A percentile compares a stretch with the other conserved stretches of the same genome.
phyloP scores from a whole-genome alignment of 2,888 invertebrate species.

The Meta bourneti region DNA sequence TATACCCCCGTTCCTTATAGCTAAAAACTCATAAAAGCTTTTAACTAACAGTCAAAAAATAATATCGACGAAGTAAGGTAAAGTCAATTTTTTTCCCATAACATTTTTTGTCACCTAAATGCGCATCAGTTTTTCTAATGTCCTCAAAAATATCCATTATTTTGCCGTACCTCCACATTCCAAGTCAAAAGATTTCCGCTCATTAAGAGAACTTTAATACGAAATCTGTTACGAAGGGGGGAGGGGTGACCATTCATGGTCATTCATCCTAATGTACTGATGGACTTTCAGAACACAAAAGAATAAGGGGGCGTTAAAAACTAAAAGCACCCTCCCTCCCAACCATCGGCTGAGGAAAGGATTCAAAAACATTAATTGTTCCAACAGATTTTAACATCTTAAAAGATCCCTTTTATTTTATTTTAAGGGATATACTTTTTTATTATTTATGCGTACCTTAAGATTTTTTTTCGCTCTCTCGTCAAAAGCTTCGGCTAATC shows the following conservation, averaged over 20 bases:
- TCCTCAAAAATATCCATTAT: conserved; percentile 9
- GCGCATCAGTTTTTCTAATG: neutral
- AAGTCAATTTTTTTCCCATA: neutral
- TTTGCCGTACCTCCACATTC: neutral
- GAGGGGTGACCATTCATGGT: conserved; percentile 32
- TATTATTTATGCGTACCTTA: neutral
- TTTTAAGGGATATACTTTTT: neutral
- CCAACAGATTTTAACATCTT: conserved; percentile 55
- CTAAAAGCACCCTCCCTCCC: neutral
- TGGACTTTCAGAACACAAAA: conserved; percentile 1
- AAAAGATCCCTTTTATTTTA: conserved; percentile 8
- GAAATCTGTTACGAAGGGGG: neutral
- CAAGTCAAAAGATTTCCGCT: conserved; percentile 31
- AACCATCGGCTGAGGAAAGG: neutral
- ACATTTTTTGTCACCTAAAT: conserved; percentile 11
- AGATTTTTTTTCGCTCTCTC: conserved; percentile 10
- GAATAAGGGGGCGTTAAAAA: neutral
- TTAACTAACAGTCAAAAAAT: conserved; percentile 46
- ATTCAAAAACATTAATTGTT: conserved; percentile 58
- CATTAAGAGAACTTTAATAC: conserved; percentile 12
- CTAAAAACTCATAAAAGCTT: conserved; percentile 41
- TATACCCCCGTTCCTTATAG: neutral
- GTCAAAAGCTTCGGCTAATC: conserved; percentile 59
- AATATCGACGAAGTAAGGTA: conserved; percentile 13
- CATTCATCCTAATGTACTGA: conserved; percentile 44